Evolutionary conservation across 2,113 vertebrate species (phyloP).

Genomic region (Axis porcinus): DNA sequence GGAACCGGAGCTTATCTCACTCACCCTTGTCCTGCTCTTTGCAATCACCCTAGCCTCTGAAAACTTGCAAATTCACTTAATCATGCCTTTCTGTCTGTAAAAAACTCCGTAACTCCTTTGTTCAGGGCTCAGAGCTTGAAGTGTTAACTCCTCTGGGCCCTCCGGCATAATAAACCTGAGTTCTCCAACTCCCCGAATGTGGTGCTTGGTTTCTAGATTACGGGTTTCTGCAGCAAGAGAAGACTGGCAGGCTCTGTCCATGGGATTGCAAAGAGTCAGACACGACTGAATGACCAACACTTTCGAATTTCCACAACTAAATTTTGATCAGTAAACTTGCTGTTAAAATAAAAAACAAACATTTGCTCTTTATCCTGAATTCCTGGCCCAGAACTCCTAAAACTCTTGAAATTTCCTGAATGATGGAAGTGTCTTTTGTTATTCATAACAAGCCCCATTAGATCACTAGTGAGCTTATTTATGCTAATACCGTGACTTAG

Average conservation of each 20-base stretch:
- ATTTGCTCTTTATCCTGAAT: not conserved
- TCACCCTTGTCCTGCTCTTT: not conserved
- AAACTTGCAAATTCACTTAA: not conserved
- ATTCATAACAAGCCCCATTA: not conserved
- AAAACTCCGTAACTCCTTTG: not conserved
- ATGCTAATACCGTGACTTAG: not conserved
- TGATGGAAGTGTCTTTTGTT: not conserved
- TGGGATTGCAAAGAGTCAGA: not conserved
- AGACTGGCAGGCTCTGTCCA: rapidly evolving
- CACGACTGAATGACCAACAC: not conserved
- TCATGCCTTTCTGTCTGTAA: not conserved
- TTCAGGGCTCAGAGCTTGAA: not conserved
- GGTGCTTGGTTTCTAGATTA: not conserved
- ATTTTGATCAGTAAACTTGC: not conserved
- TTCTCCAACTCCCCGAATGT: not conserved
- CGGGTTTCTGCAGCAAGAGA: not conserved
- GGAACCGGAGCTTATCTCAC: not conserved
- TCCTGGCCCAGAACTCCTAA: not conserved
- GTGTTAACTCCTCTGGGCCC: not conserved
- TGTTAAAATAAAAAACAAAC: not conserved
- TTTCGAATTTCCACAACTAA: not conserved
- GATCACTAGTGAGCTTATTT: not conserved
- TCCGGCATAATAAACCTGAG: not conserved
- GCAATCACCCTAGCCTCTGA: not conserved
- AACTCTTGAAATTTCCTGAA: not conserved